These are phyloP conservation scores for Actenoides lindsayi DNA, from an alignment of 2,113 vertebrate species.

Conservation along the genomic window DNA sequence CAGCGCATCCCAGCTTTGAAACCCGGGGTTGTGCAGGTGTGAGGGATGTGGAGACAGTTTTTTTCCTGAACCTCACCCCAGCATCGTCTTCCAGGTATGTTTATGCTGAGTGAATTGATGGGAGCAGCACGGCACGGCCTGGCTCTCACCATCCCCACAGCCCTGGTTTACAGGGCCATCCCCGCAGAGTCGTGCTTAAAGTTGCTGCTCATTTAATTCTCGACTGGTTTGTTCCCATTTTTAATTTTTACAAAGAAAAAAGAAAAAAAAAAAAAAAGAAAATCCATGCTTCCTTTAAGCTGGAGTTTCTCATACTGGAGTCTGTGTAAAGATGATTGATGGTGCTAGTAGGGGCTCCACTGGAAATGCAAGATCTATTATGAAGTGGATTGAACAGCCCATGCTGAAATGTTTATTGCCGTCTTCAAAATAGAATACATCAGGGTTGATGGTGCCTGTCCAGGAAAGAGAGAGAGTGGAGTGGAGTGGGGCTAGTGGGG, in stretches of 20 bases:
- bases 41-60: background rate
- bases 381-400: slow-evolving; percentile 43
- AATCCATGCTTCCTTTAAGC: background rate
- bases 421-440: slow-evolving; percentile 59
- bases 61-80: background rate
- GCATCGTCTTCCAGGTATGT: background rate
- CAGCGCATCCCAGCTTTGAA: background rate
- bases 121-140: background rate
- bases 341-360: slow-evolving; percentile 43
- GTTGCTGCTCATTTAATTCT: background rate
- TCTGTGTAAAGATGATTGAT: slow-evolving; percentile 62
- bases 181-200: background rate
- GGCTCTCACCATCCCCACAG: background rate
- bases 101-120: background rate
- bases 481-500: slow-evolving; percentile 11
- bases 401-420: slow-evolving; percentile 72
- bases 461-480: slow-evolving; percentile 48
- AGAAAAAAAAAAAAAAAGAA: background rate
- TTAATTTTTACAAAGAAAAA: background rate
- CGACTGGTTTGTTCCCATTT: background rate
- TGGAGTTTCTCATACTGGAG: slow-evolving; percentile 25
- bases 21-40: background rate
- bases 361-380: slow-evolving; percentile 53
- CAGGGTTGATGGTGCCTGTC: slow-evolving; percentile 62
- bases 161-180: background rate